A percentile compares a stretch with the other conserved stretches of the same genome.
Conservation (phyloP, 2,888 invertebrate species). For the Prosapia bicincta region DNA sequence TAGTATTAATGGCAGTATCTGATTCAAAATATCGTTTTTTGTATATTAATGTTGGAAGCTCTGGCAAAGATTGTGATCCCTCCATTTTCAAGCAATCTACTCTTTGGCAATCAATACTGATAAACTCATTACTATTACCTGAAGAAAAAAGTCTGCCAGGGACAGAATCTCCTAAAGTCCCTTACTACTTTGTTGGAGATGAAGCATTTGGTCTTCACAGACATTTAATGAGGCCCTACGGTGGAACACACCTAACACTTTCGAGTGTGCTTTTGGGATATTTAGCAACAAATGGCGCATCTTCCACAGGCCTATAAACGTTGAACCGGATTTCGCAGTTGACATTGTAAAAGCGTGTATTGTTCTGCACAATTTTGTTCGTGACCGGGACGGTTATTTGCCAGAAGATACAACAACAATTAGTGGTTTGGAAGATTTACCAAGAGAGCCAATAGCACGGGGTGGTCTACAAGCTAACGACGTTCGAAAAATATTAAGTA, state of each 20-base stretch:
- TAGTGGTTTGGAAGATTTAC: slow-evolving; percentile 33
- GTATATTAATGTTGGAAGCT: slow-evolving; percentile 24
- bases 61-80: slow-evolving; percentile 20
- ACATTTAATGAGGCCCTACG: slow-evolving; percentile 38
- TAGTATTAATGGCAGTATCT: slow-evolving; percentile 19
- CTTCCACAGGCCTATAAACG: slow-evolving; percentile 42
- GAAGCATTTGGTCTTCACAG: slow-evolving; percentile 38
- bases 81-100: slow-evolving; percentile 23
- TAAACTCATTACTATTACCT: slow-evolving; percentile 34
- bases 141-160: slow-evolving; percentile 36
- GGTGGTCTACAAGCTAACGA: slow-evolving; percentile 33
- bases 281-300: slow-evolving; percentile 45
- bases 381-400: slow-evolving; percentile 33
- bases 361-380: slow-evolving; percentile 36
- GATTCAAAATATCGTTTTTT: slow-evolving; percentile 23
- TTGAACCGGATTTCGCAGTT: slow-evolving; percentile 38
- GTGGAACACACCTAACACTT: slow-evolving; percentile 32
- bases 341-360: slow-evolving; percentile 41
- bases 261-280: no score
- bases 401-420: slow-evolving; percentile 35
- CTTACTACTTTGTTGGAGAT: slow-evolving; percentile 41
- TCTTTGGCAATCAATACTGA: slow-evolving; percentile 19
- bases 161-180: slow-evolving; percentile 34
- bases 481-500: slow-evolving; percentile 31
- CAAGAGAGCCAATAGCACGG: slow-evolving; percentile 24